phyloP scores from a whole-genome alignment of 2,888 invertebrate genomes.

The Ellobium chinense region DNA sequence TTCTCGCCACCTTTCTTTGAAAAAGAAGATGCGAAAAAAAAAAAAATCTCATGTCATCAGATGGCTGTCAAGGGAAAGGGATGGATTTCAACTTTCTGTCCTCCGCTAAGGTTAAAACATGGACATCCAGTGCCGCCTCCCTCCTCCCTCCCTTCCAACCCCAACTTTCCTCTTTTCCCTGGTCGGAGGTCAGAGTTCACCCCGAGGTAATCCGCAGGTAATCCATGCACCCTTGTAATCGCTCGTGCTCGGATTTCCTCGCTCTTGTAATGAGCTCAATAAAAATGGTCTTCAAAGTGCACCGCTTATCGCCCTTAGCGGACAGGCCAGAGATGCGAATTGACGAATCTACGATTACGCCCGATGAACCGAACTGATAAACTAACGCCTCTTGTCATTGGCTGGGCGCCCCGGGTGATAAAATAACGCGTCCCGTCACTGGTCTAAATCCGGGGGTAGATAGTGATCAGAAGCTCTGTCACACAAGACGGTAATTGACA shows the following conservation, averaged over 20 bases:
- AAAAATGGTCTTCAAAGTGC: conserved; percentile 9
- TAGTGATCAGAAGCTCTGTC: background rate
- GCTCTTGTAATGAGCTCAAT: background rate
- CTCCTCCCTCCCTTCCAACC: too few relatives aligned
- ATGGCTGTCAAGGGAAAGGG: too few relatives aligned
- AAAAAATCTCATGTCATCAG: too few relatives aligned
- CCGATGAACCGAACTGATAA: conserved; percentile 11
- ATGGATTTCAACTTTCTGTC: too few relatives aligned
- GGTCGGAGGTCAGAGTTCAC: background rate
- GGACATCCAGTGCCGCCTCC: too few relatives aligned
- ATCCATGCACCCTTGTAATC: conserved; percentile 3
- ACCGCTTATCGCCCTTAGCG: background rate
- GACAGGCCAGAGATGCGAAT: background rate
- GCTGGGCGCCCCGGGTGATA: background rate
- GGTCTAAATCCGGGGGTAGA: background rate
- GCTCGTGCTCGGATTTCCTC: background rate
- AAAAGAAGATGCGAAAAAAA: too few relatives aligned
- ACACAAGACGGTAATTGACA: background rate
- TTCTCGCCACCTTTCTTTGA: too few relatives aligned
- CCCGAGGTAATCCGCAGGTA: background rate
- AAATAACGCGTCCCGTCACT: background rate
- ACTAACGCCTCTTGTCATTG: background rate
- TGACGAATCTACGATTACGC: background rate
- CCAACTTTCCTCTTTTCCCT: too few relatives aligned
- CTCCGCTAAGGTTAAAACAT: too few relatives aligned